Evolutionary conservation across 2,113 vertebrate genomes (phyloP).

Genomic region (Aptenodytes patagonicus): DNA sequence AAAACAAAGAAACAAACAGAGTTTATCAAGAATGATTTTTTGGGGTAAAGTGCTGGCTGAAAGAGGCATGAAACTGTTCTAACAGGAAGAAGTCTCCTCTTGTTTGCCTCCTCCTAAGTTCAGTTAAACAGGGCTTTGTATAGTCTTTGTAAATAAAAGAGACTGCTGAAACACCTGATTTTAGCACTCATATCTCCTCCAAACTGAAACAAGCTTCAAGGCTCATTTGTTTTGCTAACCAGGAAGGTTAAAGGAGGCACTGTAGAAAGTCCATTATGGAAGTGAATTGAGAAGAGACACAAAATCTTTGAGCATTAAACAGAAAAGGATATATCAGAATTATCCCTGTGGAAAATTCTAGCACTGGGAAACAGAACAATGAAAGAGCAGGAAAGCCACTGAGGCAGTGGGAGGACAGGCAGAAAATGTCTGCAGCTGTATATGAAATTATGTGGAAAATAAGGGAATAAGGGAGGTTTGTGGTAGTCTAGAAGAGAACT

Average conservation of each 20-base stretch:
- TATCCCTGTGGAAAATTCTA: not conserved
- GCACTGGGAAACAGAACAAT: not conserved
- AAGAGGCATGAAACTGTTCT: not conserved
- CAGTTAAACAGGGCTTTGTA: not conserved
- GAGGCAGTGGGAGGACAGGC: not conserved
- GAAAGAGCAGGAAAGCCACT: not conserved
- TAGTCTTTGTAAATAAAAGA: not conserved
- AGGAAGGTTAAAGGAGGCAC: not conserved
- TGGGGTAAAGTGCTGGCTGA: not conserved
- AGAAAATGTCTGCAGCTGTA: not conserved
- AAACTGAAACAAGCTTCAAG: not conserved
- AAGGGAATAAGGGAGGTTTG: not conserved
- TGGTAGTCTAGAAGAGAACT: not conserved
- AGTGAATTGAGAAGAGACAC: not conserved
- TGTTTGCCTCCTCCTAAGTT: not conserved
- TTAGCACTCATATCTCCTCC: not conserved
- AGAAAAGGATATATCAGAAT: not conserved
- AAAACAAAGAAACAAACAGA: not conserved
- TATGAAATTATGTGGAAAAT: not conserved
- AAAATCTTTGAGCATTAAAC: not conserved
- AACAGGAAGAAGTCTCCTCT: not conserved
- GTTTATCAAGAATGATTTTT: not conserved
- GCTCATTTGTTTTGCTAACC: not conserved
- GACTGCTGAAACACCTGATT: not conserved
- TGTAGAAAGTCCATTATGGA: not conserved